phyloP scores from a whole-genome alignment of 2,888 invertebrate genomes.

The Pyrocoelia pectoralis region DNA sequence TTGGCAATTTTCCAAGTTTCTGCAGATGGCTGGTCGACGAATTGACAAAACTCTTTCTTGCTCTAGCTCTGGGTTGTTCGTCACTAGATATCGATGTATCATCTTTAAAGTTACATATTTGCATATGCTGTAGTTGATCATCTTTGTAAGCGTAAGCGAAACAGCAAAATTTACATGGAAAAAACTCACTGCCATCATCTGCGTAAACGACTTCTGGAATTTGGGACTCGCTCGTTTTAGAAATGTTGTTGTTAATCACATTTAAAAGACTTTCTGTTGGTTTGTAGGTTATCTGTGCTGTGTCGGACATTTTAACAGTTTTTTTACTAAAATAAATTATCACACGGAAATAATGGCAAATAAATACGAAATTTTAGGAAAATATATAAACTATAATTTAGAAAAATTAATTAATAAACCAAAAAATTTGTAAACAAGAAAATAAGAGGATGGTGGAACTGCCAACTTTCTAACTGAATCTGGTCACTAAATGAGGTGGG shows the following conservation, averaged over 20 bases:
- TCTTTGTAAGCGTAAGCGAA: slow-evolving; percentile 40
- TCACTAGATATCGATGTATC: background rate
- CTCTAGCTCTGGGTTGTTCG: background rate
- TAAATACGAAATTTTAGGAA: too few relatives aligned
- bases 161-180: slow-evolving; percentile 41
- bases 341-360: too few relatives aligned
- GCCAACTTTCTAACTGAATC: too few relatives aligned
- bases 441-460: too few relatives aligned
- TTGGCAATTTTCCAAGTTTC: background rate
- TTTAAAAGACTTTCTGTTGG: background rate
- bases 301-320: background rate
- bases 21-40: background rate
- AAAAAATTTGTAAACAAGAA: too few relatives aligned
- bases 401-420: too few relatives aligned
- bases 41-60: background rate
- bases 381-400: too few relatives aligned
- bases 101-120: slow-evolving; percentile 18
- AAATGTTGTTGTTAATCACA: background rate
- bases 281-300: background rate
- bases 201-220: slow-evolving; percentile 40
- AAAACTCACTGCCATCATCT: slow-evolving; percentile 42
- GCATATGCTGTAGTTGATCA: slow-evolving; percentile 35
- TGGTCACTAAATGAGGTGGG: too few relatives aligned
- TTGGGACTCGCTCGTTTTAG: background rate
- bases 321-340: too few relatives aligned